These are phyloP conservation scores for Hippocampus mohnikei DNA, from an alignment of 2,113 vertebrate species.

Conservation along the genomic window DNA sequence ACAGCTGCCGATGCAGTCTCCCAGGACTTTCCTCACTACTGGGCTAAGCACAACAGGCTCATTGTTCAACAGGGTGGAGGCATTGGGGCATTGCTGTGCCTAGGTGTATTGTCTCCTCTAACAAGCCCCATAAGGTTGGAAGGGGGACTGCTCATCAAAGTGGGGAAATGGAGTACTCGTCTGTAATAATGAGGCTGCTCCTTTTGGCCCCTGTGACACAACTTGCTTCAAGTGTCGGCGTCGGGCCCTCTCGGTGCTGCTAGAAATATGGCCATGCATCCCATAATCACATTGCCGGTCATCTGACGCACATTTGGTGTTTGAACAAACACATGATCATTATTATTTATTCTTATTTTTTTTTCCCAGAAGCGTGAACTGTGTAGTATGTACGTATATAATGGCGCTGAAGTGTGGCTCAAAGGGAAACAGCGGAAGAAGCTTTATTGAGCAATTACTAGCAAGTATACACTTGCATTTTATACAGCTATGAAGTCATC, in stretches of 20 bases:
- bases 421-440: too few species aligned
- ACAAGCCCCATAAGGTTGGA: conserved; percentile 58
- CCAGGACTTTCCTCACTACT: conserved; percentile 63
- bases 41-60: conserved; percentile 71
- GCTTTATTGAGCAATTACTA: too few species aligned
- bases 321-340: neutral
- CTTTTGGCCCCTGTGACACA: conserved; percentile 26
- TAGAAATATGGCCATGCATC: neutral
- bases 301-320: neutral
- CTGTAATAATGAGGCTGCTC: conserved; percentile 51
- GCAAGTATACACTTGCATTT: too few species aligned
- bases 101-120: conserved; percentile 61
- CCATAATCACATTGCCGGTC: neutral
- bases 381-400: too few species aligned
- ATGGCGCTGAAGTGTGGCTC: too few species aligned
- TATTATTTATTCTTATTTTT: too few species aligned
- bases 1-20: conserved; percentile 73
- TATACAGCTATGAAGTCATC: too few species aligned
- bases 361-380: too few species aligned
- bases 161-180: neutral
- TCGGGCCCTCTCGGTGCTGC: neutral
- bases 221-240: neutral
- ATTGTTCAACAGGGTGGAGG: conserved; percentile 69
- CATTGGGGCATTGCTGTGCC: conserved; percentile 52
- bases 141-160: conserved; percentile 39